A percentile compares a stretch with the other conserved stretches of the same genome.
Conservation (phyloP, 2,797 vertebrate genomes). For the Darevskia mixta region DNA sequence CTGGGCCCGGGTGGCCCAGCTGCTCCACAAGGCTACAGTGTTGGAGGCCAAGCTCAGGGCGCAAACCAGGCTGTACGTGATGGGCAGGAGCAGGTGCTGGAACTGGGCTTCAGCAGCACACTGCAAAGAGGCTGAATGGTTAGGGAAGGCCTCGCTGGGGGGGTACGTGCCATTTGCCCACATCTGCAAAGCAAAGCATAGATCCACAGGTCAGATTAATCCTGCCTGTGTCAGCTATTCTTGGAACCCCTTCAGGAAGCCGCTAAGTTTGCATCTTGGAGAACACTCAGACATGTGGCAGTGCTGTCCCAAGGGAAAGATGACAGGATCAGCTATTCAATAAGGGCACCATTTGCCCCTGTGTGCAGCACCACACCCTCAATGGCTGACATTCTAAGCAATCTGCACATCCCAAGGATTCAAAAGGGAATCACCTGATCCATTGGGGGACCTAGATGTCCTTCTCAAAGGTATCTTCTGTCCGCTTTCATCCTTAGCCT, state of each 20-base stretch:
- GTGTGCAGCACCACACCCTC: neutral
- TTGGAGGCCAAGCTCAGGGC: conserved; percentile 39
- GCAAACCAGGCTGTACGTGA: conserved; percentile 52
- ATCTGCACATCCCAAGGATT: conserved; percentile 1
- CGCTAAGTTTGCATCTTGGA: neutral
- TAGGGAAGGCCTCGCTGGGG: neutral
- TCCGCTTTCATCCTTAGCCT: neutral
- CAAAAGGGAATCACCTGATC: neutral
- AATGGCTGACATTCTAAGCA: neutral
- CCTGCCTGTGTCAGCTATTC: neutral
- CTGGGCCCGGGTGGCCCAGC: conserved; percentile 12
- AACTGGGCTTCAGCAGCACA: conserved; percentile 37
- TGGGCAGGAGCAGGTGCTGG: conserved; percentile 54
- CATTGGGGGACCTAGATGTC: neutral
- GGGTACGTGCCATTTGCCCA: conserved; percentile 8
- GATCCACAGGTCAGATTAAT: neutral
- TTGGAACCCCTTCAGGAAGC: neutral
- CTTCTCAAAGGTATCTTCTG: neutral
- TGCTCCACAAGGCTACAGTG: conserved; percentile 21
- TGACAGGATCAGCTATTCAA: neutral
- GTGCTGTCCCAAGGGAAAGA: neutral
- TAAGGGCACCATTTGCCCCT: neutral
- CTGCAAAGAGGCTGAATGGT: neutral
- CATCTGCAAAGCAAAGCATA: conserved; percentile 28
- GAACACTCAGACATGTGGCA: neutral